Conservation (phyloP, 2,888 invertebrate species). For the Spilarctia lutea region DNA sequence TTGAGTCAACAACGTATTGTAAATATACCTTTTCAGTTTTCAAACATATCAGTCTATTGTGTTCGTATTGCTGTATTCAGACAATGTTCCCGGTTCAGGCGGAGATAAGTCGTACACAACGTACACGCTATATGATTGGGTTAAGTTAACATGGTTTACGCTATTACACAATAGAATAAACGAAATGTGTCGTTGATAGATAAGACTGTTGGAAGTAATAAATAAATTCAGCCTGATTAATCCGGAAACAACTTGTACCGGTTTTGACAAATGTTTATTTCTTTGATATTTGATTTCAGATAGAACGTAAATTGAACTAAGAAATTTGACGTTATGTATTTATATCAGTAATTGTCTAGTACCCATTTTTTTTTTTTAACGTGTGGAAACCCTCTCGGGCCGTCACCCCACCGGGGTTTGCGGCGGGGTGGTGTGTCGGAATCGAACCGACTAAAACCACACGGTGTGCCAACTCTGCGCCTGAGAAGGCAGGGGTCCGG, state of each 20-base stretch:
- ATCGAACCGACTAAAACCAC: too few species aligned
- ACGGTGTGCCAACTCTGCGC: too few species aligned
- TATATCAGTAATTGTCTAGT: too few species aligned
- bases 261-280: background rate
- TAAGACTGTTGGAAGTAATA: background rate
- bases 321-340: background rate
- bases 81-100: conserved; percentile 62
- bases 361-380: too few species aligned
- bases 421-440: too few species aligned
- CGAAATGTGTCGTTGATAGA: background rate
- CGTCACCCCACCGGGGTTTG: too few species aligned
- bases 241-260: background rate
- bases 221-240: background rate
- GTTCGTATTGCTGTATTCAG: conserved; percentile 27
- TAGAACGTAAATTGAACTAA: background rate
- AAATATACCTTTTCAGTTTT: conserved; percentile 31
- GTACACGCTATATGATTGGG: conserved; percentile 44
- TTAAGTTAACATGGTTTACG: conserved; percentile 17
- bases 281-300: background rate
- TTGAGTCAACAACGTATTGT: conserved; percentile 28
- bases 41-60: conserved; percentile 41
- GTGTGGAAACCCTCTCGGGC: too few species aligned
- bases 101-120: conserved; percentile 60
- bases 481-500: too few species aligned
- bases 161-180: background rate